These are phyloP conservation scores for Sinohyriopsis cumingii DNA, from an alignment of 2,888 invertebrate species.

Conservation along the genomic window DNA sequence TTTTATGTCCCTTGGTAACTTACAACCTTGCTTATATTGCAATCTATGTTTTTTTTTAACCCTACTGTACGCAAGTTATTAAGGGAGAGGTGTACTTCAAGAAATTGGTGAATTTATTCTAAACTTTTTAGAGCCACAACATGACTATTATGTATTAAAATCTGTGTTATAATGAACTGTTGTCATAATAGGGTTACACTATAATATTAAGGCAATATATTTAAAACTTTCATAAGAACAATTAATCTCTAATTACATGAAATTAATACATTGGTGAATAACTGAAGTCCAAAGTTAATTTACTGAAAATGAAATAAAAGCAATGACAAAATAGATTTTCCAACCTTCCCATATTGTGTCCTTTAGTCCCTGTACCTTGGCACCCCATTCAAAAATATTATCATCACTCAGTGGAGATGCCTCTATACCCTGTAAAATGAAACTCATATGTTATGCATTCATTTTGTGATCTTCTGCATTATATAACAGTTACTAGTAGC, in stretches of 20 bases:
- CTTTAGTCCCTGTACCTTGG: conserved; percentile 61
- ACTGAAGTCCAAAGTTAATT: no score
- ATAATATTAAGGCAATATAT: neutral
- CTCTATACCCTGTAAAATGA: conserved; percentile 60
- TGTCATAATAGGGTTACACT: no score
- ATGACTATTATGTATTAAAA: no score
- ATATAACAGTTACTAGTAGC: neutral
- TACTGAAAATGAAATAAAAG: no score
- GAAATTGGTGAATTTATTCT: no score
- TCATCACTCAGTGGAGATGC: conserved; percentile 60
- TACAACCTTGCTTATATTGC: no score
- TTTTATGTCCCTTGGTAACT: no score
- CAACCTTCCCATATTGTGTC: conserved; percentile 68
- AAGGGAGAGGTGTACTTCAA: no score
- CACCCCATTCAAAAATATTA: conserved; percentile 68
- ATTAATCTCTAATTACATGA: neutral
- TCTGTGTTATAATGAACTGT: no score
- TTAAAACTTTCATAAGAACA: neutral
- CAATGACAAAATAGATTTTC: neutral
- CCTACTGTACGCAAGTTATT: no score
- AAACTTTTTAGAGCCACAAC: no score
- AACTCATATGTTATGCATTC: neutral
- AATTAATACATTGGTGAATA: neutral
- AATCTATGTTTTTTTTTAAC: no score
- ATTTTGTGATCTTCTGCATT: neutral